These are phyloP conservation scores for Characodon lateralis DNA, from an alignment of 2,797 vertebrate species.

Conservation along the genomic window DNA sequence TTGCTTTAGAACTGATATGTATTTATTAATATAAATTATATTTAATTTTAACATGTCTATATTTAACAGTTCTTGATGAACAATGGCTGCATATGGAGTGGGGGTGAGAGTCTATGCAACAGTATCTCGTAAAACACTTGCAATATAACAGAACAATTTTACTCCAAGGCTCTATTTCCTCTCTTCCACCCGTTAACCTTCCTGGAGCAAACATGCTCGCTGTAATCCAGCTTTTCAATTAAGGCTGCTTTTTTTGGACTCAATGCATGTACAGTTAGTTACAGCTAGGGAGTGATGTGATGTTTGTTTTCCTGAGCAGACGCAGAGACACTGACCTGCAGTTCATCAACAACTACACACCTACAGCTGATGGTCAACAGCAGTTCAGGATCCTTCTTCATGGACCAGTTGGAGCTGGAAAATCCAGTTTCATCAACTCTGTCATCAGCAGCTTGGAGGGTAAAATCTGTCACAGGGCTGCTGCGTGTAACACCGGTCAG, in stretches of 20 bases:
- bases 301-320: conserved; percentile 5
- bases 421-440: conserved; percentile 5
- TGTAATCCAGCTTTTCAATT: background rate
- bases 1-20: too few relatives aligned
- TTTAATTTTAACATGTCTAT: background rate
- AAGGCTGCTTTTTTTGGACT: too few relatives aligned
- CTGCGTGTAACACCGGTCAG: background rate
- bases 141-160: too few relatives aligned
- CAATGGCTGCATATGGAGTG: background rate
- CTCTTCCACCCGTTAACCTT: background rate
- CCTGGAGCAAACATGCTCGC: background rate
- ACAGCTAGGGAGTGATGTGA: background rate
- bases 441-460: background rate
- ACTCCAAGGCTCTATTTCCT: background rate
- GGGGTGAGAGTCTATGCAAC: background rate
- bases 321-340: background rate
- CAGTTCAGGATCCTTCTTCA: background rate
- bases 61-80: conserved; percentile 4
- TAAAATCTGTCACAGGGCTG: background rate
- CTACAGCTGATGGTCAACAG: background rate
- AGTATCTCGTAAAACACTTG: background rate
- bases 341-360: background rate
- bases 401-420: background rate
- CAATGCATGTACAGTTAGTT: background rate
- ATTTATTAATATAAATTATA: too few relatives aligned